Evolutionary conservation across 2,888 invertebrate genomes (phyloP).

Genomic region (Geophilus truncorum): DNA sequence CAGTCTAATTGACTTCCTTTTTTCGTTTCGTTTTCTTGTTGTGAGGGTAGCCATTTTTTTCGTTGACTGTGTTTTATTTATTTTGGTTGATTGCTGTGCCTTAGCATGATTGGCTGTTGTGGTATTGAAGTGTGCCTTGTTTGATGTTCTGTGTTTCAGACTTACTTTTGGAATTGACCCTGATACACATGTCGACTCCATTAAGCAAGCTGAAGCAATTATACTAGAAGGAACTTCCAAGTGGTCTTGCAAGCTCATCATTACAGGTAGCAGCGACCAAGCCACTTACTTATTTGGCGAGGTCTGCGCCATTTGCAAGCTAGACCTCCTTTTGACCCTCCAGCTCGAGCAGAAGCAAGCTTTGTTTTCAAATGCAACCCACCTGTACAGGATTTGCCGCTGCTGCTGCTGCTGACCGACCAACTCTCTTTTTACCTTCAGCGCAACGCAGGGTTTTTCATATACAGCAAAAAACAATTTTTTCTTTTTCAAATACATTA

Average conservation of each 20-base stretch:
- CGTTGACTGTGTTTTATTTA: conserved; percentile 31
- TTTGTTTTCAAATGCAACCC: background rate
- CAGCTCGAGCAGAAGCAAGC: background rate
- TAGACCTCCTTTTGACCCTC: background rate
- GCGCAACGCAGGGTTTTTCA: background rate
- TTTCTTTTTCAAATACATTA: no score
- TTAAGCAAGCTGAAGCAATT: conserved; percentile 95
- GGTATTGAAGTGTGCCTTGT: conserved; percentile 32
- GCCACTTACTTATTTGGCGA: conserved; percentile 9
- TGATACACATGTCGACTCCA: conserved; percentile 95
- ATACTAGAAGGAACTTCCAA: conserved; percentile 98
- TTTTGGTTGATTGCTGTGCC: conserved; percentile 30
- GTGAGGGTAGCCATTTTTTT: conserved; percentile 12
- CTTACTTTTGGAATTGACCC: conserved; percentile 96
- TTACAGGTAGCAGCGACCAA: conserved; percentile 71
- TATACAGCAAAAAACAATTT: background rate
- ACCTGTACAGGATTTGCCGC: background rate
- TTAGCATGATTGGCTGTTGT: conserved; percentile 30
- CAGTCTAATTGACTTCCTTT: conserved; percentile 19
- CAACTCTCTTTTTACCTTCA: background rate
- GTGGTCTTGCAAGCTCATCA: conserved; percentile 99
- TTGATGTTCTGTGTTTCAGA: conserved; percentile 58
- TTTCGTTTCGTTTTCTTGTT: conserved; percentile 23
- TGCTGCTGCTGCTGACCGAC: background rate
- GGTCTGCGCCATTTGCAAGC: background rate